phyloP scores from a whole-genome alignment of 2,113 vertebrate genomes.

The Cryptotis parvus region DNA sequence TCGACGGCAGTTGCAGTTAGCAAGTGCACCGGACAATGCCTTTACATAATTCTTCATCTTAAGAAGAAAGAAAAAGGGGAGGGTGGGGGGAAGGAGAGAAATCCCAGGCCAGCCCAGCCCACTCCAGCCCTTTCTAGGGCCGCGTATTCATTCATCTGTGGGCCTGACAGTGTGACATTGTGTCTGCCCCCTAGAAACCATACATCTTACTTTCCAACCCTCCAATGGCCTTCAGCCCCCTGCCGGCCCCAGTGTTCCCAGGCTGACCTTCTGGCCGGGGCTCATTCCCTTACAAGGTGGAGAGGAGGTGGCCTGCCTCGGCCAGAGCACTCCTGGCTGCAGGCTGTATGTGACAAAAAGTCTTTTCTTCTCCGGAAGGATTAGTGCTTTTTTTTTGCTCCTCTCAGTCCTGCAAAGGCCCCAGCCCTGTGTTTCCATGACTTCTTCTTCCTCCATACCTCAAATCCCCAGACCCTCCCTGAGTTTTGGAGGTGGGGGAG shows the following conservation, averaged over 20 bases:
- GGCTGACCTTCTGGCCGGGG: conserved; percentile 78
- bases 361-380: conserved; percentile 75
- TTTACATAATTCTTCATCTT: conserved; percentile 65
- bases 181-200: conserved; percentile 76
- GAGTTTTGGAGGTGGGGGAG: background rate
- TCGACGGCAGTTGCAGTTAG: conserved; percentile 46
- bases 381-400: conserved; percentile 69
- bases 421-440: background rate
- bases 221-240: conserved; percentile 73
- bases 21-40: conserved; percentile 60
- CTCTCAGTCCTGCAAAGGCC: conserved; percentile 49
- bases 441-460: background rate
- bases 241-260: conserved; percentile 51
- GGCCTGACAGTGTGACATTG: conserved; percentile 82
- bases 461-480: background rate
- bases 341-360: conserved; percentile 47
- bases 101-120: conserved; percentile 49
- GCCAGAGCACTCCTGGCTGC: no score
- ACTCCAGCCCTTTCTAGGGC: conserved; percentile 54
- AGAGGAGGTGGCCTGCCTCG: conserved; percentile 15
- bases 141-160: conserved; percentile 66
- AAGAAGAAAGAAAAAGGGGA: conserved; percentile 24
- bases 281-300: conserved; percentile 7
- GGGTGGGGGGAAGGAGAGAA: background rate
- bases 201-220: conserved; percentile 79